Conservation (phyloP, 2,888 invertebrate genomes). For the Shargacucullia verbasci region DNA sequence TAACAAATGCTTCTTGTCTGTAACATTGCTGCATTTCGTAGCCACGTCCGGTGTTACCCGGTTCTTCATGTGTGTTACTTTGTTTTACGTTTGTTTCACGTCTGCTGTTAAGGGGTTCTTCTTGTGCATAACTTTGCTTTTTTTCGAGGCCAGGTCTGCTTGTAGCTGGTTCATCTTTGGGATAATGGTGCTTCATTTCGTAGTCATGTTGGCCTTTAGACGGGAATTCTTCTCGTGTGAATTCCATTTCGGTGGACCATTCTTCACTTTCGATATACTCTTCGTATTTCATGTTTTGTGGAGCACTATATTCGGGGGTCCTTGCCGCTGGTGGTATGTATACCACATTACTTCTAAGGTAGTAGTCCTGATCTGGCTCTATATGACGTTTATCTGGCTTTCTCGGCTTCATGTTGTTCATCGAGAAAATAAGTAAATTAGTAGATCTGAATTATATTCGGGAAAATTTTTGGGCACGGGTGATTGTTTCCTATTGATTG, state of each 20-base stretch:
- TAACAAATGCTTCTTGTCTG: not conserved
- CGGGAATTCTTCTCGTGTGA: too few species aligned
- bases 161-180: not conserved
- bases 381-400: not conserved
- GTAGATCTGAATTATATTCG: not conserved
- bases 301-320: slow-evolving; percentile 1
- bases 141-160: not conserved
- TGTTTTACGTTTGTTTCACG: too few species aligned
- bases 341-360: not conserved
- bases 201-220: too few species aligned
- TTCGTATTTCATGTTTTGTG: slow-evolving; percentile 13
- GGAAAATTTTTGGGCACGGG: too few species aligned
- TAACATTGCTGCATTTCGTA: not conserved
- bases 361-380: not conserved
- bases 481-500: not conserved
- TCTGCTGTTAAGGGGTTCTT: too few species aligned
- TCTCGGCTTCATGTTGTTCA: slow-evolving; percentile 21
- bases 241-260: not conserved
- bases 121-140: too few species aligned
- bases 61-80: too few species aligned
- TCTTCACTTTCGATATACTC: slow-evolving; percentile 19
- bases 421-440: slow-evolving; percentile 2
- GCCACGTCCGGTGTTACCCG: too few species aligned
- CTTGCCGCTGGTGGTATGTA: slow-evolving; percentile 6
- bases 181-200: not conserved